These are phyloP conservation scores for Corvus cornix DNA, from an alignment of 2,113 vertebrate species.

Conservation along the genomic window DNA sequence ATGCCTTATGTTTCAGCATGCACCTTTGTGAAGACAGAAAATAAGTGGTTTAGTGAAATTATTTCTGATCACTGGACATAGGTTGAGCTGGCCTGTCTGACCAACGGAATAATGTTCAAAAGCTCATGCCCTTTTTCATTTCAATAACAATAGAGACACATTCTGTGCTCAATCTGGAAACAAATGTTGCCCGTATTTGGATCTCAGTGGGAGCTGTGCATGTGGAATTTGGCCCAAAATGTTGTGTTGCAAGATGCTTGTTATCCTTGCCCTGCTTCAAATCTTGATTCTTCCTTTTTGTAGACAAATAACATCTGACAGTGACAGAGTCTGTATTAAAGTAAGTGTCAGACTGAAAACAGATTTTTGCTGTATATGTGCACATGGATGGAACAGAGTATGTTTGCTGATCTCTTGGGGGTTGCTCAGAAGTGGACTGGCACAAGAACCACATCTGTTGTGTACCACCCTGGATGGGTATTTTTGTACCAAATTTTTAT, in stretches of 20 bases:
- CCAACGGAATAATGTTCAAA: slow-evolving; percentile 15
- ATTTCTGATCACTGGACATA: background rate
- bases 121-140: slow-evolving; percentile 38
- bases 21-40: background rate
- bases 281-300: background rate
- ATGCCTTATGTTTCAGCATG: background rate
- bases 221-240: slow-evolving; percentile 40
- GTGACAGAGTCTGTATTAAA: background rate
- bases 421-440: background rate
- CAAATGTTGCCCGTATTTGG: slow-evolving; percentile 45
- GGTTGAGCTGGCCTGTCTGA: background rate
- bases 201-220: slow-evolving; percentile 32
- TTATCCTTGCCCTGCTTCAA: background rate
- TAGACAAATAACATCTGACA: background rate
- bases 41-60: background rate
- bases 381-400: background rate
- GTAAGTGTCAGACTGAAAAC: background rate
- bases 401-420: background rate
- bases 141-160: slow-evolving; percentile 40
- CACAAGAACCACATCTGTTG: background rate
- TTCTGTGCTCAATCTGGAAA: slow-evolving; percentile 59
- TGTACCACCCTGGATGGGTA: background rate
- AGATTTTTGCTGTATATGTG: background rate
- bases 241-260: background rate
- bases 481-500: background rate